These are phyloP conservation scores for Paramisgurnus dabryanus DNA, from an alignment of 2,113 vertebrate genomes.

Conservation along the genomic window DNA sequence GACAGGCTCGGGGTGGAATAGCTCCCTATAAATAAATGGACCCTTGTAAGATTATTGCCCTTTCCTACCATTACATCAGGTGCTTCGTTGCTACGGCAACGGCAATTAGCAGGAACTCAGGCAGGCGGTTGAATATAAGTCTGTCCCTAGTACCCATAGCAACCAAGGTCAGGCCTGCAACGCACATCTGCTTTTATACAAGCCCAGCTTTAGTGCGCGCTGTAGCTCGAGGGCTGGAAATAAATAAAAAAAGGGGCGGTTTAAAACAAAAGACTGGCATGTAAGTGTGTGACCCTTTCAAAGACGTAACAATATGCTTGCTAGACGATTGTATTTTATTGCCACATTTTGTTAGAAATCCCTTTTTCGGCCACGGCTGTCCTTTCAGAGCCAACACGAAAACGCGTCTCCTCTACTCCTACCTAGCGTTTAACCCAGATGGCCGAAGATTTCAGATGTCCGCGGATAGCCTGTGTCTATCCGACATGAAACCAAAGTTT, in stretches of 20 bases:
- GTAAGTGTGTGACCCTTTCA: neutral
- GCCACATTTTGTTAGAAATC: neutral
- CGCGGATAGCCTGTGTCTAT: constrained; percentile 27
- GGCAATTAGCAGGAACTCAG: constrained; percentile 71
- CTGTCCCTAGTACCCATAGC: constrained; percentile 64
- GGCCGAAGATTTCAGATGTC: constrained; percentile 44
- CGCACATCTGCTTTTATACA: constrained; percentile 59
- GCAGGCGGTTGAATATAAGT: constrained; percentile 65
- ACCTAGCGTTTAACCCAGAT: constrained; percentile 42
- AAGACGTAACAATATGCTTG: neutral
- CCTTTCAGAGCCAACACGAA: constrained; percentile 10
- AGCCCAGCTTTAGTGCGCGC: constrained; percentile 34
- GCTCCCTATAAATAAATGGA: constrained; percentile 63
- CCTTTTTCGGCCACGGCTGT: neutral
- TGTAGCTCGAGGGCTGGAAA: constrained; percentile 33
- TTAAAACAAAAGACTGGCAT: neutral
- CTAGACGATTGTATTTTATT: neutral
- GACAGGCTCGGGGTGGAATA: constrained; percentile 50
- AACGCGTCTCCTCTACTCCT: constrained; percentile 18
- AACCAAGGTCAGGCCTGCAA: constrained; percentile 71
- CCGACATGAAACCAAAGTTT: constrained; percentile 23
- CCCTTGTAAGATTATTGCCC: constrained; percentile 63
- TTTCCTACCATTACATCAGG: constrained; percentile 70
- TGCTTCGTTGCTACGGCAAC: constrained; percentile 69
- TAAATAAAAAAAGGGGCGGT: neutral